Evolutionary conservation across 2,797 vertebrate species (phyloP).

Genomic region (Hylomyscus alleni): DNA sequence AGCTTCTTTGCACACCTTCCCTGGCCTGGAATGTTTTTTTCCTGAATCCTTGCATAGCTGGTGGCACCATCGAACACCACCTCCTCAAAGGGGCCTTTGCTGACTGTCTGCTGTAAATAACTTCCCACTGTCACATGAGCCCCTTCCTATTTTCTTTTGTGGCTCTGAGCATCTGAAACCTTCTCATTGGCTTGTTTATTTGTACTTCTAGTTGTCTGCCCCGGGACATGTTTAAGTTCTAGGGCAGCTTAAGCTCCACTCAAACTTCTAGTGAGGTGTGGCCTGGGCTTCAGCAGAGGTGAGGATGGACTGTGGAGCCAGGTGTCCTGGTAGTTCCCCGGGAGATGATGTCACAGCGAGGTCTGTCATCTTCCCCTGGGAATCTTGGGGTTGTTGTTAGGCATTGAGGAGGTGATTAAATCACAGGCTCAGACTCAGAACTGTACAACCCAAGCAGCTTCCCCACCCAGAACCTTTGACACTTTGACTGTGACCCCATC

Average conservation of each 20-base stretch:
- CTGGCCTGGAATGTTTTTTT: not conserved
- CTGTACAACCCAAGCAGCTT: constrained; percentile 18
- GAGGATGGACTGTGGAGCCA: not conserved
- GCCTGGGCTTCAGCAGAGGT: not conserved
- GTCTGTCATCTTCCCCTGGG: constrained; percentile 45
- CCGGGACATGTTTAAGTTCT: not conserved
- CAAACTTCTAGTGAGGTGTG: not conserved
- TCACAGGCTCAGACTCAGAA: constrained; percentile 33
- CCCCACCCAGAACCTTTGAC: constrained; percentile 38
- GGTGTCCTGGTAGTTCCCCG: not conserved
- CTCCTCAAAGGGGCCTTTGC: constrained; percentile 43
- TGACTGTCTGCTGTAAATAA: not conserved
- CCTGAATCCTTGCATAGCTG: not conserved
- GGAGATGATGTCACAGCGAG: constrained; percentile 43
- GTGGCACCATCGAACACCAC: not conserved
- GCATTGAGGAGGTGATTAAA: constrained; percentile 72
- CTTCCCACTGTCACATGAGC: not conserved
- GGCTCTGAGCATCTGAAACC: constrained; percentile 4
- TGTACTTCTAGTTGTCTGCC: not conserved
- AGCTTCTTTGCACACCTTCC: not conserved
- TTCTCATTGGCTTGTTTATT: constrained; percentile 5
- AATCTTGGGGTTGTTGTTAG: constrained; percentile 48
- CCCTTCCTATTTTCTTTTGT: constrained; percentile 14
- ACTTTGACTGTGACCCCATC: not conserved
- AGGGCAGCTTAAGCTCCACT: not conserved